phyloP scores from a whole-genome alignment of 2,113 vertebrate genomes.

The Sinocyclocheilus rhinocerous region DNA sequence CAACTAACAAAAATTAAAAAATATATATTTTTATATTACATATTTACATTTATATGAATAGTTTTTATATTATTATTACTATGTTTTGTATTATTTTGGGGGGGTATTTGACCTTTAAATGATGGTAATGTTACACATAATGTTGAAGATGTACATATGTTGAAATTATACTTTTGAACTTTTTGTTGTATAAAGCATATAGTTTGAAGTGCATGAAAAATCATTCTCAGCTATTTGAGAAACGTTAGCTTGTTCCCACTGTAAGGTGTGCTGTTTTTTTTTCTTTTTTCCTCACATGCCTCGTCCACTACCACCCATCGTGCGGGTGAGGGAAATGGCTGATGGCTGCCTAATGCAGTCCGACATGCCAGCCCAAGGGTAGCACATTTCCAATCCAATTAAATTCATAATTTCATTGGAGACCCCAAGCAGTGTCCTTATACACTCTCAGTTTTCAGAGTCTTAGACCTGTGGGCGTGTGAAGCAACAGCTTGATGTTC shows the following conservation, averaged over 20 bases:
- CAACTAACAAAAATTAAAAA: background rate
- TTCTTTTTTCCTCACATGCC: background rate
- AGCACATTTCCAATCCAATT: slow-evolving; percentile 56
- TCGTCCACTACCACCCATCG: slow-evolving; percentile 22
- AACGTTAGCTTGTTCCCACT: background rate
- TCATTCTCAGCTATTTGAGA: background rate
- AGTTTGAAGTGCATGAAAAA: background rate
- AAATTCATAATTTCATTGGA: slow-evolving; percentile 58
- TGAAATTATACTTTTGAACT: background rate
- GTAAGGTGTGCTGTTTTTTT: slow-evolving; percentile 9
- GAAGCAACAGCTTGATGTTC: slow-evolving; percentile 35
- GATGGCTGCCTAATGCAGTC: slow-evolving; percentile 47
- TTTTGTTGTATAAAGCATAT: background rate
- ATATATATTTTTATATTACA: background rate
- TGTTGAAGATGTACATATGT: background rate
- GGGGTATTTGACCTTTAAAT: background rate
- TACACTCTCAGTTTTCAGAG: slow-evolving; percentile 40
- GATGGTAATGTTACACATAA: background rate
- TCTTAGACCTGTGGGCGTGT: slow-evolving; percentile 45
- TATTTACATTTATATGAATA: background rate
- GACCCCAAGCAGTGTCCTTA: slow-evolving; percentile 44
- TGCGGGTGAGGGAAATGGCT: slow-evolving; percentile 31
- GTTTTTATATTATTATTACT: background rate
- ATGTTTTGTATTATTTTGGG: background rate
- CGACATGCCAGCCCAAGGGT: slow-evolving; percentile 49